These are phyloP conservation scores for Noctua pronuba DNA, from an alignment of 2,888 invertebrate genomes.

Conservation along the genomic window DNA sequence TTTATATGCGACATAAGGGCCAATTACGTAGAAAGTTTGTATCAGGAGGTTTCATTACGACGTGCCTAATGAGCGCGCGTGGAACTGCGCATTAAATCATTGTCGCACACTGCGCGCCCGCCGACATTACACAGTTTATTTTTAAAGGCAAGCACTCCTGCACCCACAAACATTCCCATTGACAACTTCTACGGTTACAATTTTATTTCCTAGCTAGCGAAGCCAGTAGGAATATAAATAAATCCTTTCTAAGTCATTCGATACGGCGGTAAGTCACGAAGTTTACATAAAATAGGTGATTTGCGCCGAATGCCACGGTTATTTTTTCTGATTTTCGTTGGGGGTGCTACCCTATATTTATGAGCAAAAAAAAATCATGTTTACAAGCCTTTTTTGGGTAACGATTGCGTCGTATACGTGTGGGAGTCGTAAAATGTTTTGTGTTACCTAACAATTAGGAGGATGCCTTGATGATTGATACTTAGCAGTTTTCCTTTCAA, in stretches of 20 bases:
- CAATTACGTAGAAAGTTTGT: slow-evolving; percentile 68
- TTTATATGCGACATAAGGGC: slow-evolving; percentile 59
- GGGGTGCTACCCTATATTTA: slow-evolving; percentile 83
- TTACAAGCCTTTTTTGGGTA: slow-evolving; percentile 84
- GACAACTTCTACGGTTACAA: slow-evolving; percentile 76
- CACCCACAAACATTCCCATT: slow-evolving; percentile 80
- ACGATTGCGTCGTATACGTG: slow-evolving; percentile 59
- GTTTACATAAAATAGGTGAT: slow-evolving; percentile 90
- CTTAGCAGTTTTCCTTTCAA: slow-evolving; percentile 65
- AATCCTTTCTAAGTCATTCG: slow-evolving; percentile 89
- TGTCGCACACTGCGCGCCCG: slow-evolving; percentile 72
- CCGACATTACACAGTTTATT: slow-evolving; percentile 76
- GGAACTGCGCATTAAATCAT: slow-evolving; percentile 79
- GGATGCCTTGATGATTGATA: slow-evolving; percentile 75
- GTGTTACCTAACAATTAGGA: slow-evolving; percentile 81
- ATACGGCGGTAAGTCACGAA: slow-evolving; percentile 89
- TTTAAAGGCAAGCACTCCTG: slow-evolving; percentile 74
- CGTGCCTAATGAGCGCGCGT: slow-evolving; percentile 78
- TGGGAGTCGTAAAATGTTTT: slow-evolving; percentile 83
- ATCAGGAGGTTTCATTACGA: slow-evolving; percentile 68
- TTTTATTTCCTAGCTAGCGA: slow-evolving; percentile 74
- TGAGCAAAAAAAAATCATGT: slow-evolving; percentile 84
- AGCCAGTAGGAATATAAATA: slow-evolving; percentile 84
- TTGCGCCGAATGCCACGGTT: slow-evolving; percentile 86
- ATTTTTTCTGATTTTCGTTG: slow-evolving; percentile 80